Evolutionary conservation across 2,888 invertebrate genomes (phyloP).

Genomic region (Sympetrum striolatum): DNA sequence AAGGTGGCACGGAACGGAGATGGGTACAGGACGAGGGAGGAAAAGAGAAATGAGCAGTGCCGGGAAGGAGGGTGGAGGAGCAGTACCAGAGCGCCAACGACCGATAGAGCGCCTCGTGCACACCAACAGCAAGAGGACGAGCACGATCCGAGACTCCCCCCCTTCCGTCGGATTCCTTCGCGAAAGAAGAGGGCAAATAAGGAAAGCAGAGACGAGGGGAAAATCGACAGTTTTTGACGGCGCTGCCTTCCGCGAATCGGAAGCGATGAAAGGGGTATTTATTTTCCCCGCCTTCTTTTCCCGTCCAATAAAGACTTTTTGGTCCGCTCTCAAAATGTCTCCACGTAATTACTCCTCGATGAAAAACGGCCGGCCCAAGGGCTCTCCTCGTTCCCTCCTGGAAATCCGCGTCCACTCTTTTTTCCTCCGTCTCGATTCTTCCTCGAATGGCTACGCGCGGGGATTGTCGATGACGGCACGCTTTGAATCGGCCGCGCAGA

Average conservation of each 20-base stretch:
- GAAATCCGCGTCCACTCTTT: not conserved
- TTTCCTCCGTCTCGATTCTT: not conserved
- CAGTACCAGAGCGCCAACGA: not conserved
- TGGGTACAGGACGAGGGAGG: not conserved
- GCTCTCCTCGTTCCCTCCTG: not conserved
- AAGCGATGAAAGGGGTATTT: slow-evolving; percentile 10
- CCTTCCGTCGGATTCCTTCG: not conserved
- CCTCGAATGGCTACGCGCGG: not conserved
- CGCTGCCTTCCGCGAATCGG: not conserved
- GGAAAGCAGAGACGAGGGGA: not conserved
- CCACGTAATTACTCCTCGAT: not conserved
- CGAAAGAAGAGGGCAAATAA: not conserved
- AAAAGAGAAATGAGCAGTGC: not conserved
- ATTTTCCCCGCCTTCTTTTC: not conserved
- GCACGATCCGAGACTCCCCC: not conserved
- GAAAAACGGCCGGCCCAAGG: not conserved
- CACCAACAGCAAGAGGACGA: not conserved
- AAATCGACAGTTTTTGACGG: not conserved
- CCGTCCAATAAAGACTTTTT: not conserved
- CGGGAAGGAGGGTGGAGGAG: not conserved
- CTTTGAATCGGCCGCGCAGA: not conserved
- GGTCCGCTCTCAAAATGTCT: not conserved
- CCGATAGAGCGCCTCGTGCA: not conserved
- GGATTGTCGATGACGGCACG: not conserved
- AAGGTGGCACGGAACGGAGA: not conserved